A percentile compares a stretch with the other conserved stretches of the same genome.
These are phyloP conservation scores for Rostratula benghalensis DNA, from an alignment of 2,113 vertebrate genomes.

Conservation along the genomic window DNA sequence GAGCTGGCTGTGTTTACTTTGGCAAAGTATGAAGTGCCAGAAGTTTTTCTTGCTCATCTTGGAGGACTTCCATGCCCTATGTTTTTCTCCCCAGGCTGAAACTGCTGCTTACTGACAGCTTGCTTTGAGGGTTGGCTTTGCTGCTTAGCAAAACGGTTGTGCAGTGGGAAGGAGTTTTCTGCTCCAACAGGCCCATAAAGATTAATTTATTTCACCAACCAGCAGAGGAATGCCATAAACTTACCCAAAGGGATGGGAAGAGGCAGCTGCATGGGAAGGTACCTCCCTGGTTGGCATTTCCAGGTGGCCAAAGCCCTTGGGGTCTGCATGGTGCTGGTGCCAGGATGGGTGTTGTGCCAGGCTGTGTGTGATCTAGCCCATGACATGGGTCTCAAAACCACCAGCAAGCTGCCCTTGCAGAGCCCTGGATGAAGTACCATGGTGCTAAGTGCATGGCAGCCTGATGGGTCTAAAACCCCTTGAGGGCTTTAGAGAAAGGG, in stretches of 20 bases:
- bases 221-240: background rate
- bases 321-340: background rate
- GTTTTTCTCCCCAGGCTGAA: background rate
- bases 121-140: background rate
- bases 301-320: background rate
- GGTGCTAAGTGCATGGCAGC: background rate
- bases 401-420: background rate
- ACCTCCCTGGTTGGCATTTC: background rate
- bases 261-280: background rate
- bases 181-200: background rate
- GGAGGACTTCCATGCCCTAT: background rate
- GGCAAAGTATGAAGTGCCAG: background rate
- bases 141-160: background rate
- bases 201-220: background rate
- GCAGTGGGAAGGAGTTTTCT: background rate
- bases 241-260: background rate
- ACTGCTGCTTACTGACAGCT: background rate
- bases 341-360: background rate
- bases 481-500: background rate
- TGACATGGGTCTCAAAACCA: background rate
- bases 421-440: accelerated
- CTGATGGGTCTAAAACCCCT: background rate
- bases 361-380: background rate
- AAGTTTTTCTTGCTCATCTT: background rate
- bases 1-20: background rate